Base-by-base conservation (phyloP, 2,113 vertebrate species). In the Agapornis roseicollis region DNA sequence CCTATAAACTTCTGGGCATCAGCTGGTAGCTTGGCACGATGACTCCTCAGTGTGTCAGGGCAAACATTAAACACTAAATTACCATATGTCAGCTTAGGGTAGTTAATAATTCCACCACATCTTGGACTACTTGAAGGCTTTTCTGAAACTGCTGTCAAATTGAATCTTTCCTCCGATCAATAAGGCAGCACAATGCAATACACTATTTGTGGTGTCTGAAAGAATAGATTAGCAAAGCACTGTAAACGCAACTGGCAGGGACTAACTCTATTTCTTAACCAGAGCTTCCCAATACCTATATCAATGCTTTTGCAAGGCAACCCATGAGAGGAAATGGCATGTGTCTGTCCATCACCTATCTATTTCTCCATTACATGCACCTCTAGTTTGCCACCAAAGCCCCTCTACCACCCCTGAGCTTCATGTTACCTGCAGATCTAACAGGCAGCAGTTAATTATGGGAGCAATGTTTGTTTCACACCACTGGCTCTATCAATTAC, bases 61-160 rank as follows among this genome's bases (percentile, higher is more conserved):
- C 96, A 95, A 92, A 95, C 88, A 96, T 93, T 95, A 96, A 96
- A 96, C 2, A 4, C 65, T 85, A 41, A 90, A 97, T 96, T 95
- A 95, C 94, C 93, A 85, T 95, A 95, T 95, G 96, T 91, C 95
- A 95, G 73, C 91, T 93, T 25, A 79, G 94, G 85, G 86, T 94
- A 76, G 88, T 91, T 95, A 97, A 97, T 97, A 96, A 97, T 94
- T 95, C 92, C 25, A 73, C 94, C 84, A 70, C 93, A 94, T 93
- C 92, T 95, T 90, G 95, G 94, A 94, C 94, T 96, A 93, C 74
- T 92, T 89, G 77, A 93, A 94, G 89, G 93, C 71, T 96, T 95
- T 92, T 55, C 71, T 68, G 93, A 93, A 93, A 93, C 47, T 78
- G 72, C 93, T 97, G 96, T 97, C 96, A 97, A 95, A 93, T 84